Percentiles rank a stretch among this genome's conserved stretches.
phyloP scores from a whole-genome alignment of 1,140 invertebrate species.

The Lasaia peninsularis region DNA sequence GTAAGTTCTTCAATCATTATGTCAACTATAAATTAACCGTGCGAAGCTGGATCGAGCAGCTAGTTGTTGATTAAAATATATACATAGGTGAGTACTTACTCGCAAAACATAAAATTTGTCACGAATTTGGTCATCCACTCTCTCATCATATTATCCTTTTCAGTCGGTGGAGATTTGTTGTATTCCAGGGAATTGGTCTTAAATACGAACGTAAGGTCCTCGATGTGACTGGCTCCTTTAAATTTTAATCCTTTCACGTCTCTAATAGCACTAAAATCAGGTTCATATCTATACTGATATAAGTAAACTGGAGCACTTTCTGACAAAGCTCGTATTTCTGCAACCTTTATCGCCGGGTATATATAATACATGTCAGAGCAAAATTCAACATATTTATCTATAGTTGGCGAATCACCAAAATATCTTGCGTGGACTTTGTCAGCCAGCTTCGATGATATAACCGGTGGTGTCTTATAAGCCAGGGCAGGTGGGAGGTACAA shows the following conservation, averaged over 20 bases:
- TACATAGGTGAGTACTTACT: too few relatives aligned
- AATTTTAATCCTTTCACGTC: slow-evolving; percentile 30
- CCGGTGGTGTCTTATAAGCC: slow-evolving; percentile 32
- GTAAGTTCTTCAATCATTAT: too few relatives aligned
- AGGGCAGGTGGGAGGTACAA: slow-evolving; percentile 33
- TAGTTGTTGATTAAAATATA: too few relatives aligned
- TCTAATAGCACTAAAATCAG: slow-evolving; percentile 39
- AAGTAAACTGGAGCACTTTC: slow-evolving; percentile 41
- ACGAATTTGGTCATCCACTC: slow-evolving; percentile 45
- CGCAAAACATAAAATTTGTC: slow-evolving; percentile 42
- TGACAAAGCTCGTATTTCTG: slow-evolving; percentile 28
- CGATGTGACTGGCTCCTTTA: slow-evolving; percentile 49
- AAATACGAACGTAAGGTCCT: slow-evolving; percentile 57
- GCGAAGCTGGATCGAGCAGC: too few relatives aligned
- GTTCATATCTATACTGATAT: slow-evolving; percentile 48
- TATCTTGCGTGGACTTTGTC: slow-evolving; percentile 37
- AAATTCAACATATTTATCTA: slow-evolving; percentile 41
- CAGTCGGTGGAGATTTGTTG: slow-evolving; percentile 17
- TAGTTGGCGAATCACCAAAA: slow-evolving; percentile 33
- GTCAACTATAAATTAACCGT: too few relatives aligned
- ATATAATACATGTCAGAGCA: slow-evolving; percentile 47
- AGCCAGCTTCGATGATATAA: slow-evolving; percentile 25
- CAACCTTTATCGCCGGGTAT: slow-evolving; percentile 50
- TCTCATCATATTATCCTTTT: slow-evolving; percentile 30
- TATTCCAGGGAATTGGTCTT: slow-evolving; percentile 38